A percentile compares a stretch with the other conserved stretches of the same genome.
These are phyloP conservation scores for Sitophilus oryzae DNA, from an alignment of 1,140 invertebrate species.

Conservation along the genomic window DNA sequence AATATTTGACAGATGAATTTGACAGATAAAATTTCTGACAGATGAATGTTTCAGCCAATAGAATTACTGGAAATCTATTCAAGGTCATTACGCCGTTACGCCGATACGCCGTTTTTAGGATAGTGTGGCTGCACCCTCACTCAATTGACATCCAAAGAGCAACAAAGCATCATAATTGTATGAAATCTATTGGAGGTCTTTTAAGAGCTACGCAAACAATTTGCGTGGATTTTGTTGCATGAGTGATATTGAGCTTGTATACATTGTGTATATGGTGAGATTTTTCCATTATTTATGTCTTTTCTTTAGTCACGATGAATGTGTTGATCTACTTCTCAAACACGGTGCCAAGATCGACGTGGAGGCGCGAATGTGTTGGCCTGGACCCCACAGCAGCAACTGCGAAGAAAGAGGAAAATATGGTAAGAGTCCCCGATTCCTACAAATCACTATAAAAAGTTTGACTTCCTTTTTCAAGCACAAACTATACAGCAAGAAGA, in stretches of 20 bases:
- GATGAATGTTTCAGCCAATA: too few species aligned
- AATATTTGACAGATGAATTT: too few species aligned
- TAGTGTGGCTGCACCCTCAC: too few species aligned
- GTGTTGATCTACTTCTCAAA: slow-evolving; percentile 51
- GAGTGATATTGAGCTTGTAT: too few species aligned
- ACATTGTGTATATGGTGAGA: neutral
- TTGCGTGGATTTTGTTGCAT: neutral
- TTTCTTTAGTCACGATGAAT: slow-evolving; percentile 48
- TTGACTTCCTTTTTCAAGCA: slow-evolving; percentile 19
- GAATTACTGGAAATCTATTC: too few species aligned
- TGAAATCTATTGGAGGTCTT: too few species aligned
- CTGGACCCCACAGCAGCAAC: slow-evolving; percentile 61
- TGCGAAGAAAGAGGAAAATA: slow-evolving; percentile 62
- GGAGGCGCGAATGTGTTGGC: slow-evolving; percentile 59
- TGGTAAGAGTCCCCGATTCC: slow-evolving; percentile 35
- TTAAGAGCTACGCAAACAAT: too few species aligned
- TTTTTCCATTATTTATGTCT: neutral
- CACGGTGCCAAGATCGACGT: slow-evolving; percentile 53
- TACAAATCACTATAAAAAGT: slow-evolving; percentile 5
- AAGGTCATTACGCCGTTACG: too few species aligned
- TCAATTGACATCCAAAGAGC: too few species aligned
- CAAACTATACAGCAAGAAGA: slow-evolving; percentile 40
- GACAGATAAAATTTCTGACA: too few species aligned
- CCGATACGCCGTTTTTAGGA: too few species aligned
- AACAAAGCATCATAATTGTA: too few species aligned